These are phyloP conservation scores for Apodemia zela DNA, from an alignment of 2,888 invertebrate genomes.

Conservation along the genomic window DNA sequence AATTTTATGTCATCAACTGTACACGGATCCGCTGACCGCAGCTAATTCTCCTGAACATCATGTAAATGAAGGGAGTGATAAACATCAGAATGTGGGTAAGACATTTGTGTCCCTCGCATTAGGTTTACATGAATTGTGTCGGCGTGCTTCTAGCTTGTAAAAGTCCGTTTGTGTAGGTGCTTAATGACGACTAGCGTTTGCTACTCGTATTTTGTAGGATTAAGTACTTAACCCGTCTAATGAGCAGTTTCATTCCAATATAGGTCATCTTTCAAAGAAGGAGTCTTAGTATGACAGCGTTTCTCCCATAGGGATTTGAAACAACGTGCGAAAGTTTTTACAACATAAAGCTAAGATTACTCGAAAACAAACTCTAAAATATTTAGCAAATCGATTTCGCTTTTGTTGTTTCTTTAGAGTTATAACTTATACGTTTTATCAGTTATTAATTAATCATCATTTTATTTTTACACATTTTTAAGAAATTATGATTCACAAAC, in stretches of 20 bases:
- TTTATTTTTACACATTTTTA: too few species aligned
- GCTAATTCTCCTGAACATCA: not conserved
- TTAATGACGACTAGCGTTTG: not conserved
- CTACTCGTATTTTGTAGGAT: slow-evolving; percentile 2
- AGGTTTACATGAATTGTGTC: not conserved
- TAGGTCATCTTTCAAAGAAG: too few species aligned
- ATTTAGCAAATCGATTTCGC: too few species aligned
- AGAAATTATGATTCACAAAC: too few species aligned
- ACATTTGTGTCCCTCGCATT: not conserved
- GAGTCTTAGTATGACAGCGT: too few species aligned
- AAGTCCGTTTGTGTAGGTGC: not conserved
- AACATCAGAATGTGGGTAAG: not conserved
- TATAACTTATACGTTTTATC: too few species aligned
- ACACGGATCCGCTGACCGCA: not conserved
- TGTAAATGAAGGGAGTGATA: not conserved
- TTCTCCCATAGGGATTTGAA: too few species aligned
- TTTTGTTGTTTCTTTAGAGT: too few species aligned
- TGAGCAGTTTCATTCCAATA: not conserved
- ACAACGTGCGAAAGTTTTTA: too few species aligned
- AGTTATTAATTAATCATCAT: too few species aligned
- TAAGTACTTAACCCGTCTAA: not conserved
- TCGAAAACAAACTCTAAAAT: too few species aligned
- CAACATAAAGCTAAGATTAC: too few species aligned
- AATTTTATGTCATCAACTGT: not conserved
- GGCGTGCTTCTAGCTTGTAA: not conserved